Percentiles rank a stretch among this genome's conserved stretches.
Evolutionary conservation across 2,888 invertebrate genomes (phyloP).

Genomic region (Cremastobaeus sp.): DNA sequence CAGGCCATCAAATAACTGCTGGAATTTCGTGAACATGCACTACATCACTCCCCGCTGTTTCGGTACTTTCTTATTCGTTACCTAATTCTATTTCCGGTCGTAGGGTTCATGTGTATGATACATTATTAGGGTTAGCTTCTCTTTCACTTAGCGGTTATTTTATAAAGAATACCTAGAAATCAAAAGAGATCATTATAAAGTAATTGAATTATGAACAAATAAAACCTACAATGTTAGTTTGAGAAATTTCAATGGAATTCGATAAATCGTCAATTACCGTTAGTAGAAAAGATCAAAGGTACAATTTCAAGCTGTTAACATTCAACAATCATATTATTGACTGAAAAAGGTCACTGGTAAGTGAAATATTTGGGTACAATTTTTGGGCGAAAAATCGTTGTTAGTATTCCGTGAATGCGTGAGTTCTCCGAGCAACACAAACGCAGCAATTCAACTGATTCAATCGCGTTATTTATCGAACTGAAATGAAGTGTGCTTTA

Average conservation of each 20-base stretch:
- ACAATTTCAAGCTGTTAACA: too few species aligned
- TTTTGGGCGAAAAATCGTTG: constrained; percentile 2
- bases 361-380: too few species aligned
- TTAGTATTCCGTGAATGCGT: constrained; percentile 2
- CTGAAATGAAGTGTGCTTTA: constrained; percentile 2
- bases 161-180: too few species aligned
- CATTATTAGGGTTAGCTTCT: constrained; percentile 16
- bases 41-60: constrained; percentile 43
- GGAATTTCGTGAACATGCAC: constrained; percentile 43
- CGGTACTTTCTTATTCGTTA: constrained; percentile 52
- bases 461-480: constrained; percentile 20
- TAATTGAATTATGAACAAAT: too few species aligned
- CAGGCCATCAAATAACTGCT: constrained; percentile 66
- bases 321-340: too few species aligned
- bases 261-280: too few species aligned
- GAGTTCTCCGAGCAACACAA: neutral
- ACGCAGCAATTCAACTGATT: constrained; percentile 9
- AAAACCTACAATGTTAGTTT: too few species aligned
- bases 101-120: constrained; percentile 27
- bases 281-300: neutral
- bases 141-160: constrained; percentile 8
- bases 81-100: constrained; percentile 51
- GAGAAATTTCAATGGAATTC: too few species aligned
- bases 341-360: too few species aligned
- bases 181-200: too few species aligned